Percentiles rank a stretch among this genome's conserved stretches.
phyloP scores from a whole-genome alignment of 1,140 invertebrate species.

The Frieseomelitta varia region DNA sequence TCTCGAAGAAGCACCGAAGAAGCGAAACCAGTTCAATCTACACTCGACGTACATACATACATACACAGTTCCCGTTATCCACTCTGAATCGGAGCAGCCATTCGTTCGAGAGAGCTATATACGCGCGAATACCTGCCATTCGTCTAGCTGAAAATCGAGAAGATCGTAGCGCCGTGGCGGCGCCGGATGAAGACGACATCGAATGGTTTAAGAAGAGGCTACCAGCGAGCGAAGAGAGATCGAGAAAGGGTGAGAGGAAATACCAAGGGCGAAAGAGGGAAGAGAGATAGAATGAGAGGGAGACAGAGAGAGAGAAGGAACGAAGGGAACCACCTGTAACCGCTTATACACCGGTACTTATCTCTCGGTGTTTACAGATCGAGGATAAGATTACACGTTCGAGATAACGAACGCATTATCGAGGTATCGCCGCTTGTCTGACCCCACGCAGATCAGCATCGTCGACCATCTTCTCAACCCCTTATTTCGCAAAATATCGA shows the following conservation, averaged over 20 bases:
- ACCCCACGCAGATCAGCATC: neutral
- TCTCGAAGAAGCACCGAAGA: neutral
- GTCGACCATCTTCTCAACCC: too few species aligned
- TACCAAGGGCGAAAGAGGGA: neutral
- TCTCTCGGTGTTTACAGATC: constrained; percentile 65
- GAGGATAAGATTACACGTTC: constrained; percentile 61
- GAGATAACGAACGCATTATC: constrained; percentile 61
- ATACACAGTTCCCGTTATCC: neutral
- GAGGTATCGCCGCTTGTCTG: constrained; percentile 47
- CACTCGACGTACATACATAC: neutral
- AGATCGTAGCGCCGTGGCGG: neutral
- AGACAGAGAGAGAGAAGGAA: neutral
- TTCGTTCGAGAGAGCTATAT: neutral
- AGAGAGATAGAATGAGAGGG: too few species aligned
- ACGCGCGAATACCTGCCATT: neutral
- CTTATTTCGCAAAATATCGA: neutral
- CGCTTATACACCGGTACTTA: constrained; percentile 60
- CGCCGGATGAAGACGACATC: constrained; percentile 15
- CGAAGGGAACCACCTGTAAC: constrained; percentile 64
- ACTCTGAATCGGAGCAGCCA: neutral
- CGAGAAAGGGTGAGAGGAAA: too few species aligned
- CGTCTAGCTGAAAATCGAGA: constrained; percentile 11
- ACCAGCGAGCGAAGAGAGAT: neutral
- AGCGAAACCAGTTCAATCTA: neutral
- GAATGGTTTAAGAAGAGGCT: constrained; percentile 4